Percentiles rank a stretch among this genome's conserved stretches.
phyloP scores from a whole-genome alignment of 2,797 vertebrate species.

The Siniperca obscura region DNA sequence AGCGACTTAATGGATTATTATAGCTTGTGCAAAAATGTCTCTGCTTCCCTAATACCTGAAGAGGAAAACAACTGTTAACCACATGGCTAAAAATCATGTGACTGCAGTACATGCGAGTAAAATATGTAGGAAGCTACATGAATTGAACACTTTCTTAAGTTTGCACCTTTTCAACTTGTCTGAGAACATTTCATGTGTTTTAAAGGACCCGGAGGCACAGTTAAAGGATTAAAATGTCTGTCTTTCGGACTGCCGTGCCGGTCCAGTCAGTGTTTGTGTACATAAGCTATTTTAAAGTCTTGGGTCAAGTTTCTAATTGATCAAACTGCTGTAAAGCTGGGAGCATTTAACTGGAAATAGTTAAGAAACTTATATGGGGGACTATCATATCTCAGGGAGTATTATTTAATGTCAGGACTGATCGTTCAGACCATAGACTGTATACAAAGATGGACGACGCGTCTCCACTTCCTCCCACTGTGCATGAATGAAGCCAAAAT shows the following conservation, averaged over 20 bases:
- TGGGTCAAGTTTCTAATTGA: not conserved
- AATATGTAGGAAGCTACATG: not conserved
- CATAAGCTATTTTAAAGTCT: not conserved
- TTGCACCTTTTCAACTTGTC: not conserved
- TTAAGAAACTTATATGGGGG: not conserved
- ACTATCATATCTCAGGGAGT: not conserved
- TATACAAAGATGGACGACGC: no score
- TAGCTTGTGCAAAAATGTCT: conserved; percentile 8
- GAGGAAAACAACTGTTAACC: not conserved
- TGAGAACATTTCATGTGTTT: not conserved
- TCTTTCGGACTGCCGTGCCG: no score
- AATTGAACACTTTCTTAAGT: not conserved
- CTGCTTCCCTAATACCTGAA: conserved; percentile 3
- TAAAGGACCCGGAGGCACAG: not conserved
- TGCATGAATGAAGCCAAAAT: no score
- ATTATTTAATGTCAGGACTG: not conserved
- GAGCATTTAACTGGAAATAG: not conserved
- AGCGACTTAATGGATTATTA: conserved; percentile 12
- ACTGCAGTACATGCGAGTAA: not conserved
- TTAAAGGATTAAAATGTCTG: not conserved
- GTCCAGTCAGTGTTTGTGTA: not conserved
- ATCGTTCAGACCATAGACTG: not conserved
- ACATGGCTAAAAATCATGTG: conserved; percentile 4
- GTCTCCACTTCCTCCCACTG: no score
- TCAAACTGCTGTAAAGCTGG: not conserved